Percentiles rank a stretch among this genome's conserved stretches.
Evolutionary conservation across 2,797 vertebrate species (phyloP).

Genomic region (Tapera naevia): DNA sequence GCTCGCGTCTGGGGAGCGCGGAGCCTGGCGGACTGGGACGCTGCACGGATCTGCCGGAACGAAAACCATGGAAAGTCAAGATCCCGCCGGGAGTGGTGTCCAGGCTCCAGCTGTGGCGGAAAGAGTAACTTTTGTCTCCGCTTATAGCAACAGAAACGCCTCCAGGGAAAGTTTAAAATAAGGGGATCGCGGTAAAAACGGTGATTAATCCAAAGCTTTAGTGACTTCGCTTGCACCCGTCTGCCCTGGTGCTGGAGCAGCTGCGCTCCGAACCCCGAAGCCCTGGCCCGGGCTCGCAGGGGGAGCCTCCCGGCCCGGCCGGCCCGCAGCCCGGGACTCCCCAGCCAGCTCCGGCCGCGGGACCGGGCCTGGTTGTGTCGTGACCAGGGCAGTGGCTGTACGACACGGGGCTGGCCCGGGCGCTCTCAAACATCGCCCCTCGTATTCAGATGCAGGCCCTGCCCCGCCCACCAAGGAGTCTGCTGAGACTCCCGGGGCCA

Average conservation of each 20-base stretch:
- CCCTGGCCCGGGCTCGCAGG: no score
- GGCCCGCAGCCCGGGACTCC: no score
- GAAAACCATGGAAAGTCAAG: rapidly evolving
- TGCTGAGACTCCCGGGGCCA: background rate
- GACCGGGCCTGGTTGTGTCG: no score
- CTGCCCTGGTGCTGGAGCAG: no score
- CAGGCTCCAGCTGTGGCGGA: background rate
- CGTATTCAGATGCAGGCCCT: background rate
- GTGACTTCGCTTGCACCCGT: background rate
- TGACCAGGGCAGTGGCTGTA: no score
- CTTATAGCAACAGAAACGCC: background rate
- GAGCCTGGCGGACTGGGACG: background rate
- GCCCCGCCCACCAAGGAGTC: background rate
- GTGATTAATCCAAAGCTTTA: background rate
- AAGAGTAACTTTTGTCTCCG: no score
- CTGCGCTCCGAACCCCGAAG: no score
- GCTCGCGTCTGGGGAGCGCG: rapidly evolving
- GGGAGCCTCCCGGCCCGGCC: no score
- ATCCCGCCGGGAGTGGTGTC: no score
- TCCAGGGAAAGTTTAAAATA: background rate
- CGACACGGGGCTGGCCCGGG: background rate
- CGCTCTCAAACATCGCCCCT: background rate
- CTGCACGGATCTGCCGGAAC: background rate
- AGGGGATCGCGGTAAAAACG: background rate
- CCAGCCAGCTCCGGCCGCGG: no score